phyloP scores from a whole-genome alignment of 2,888 invertebrate species.

The Coleophora deauratella region DNA sequence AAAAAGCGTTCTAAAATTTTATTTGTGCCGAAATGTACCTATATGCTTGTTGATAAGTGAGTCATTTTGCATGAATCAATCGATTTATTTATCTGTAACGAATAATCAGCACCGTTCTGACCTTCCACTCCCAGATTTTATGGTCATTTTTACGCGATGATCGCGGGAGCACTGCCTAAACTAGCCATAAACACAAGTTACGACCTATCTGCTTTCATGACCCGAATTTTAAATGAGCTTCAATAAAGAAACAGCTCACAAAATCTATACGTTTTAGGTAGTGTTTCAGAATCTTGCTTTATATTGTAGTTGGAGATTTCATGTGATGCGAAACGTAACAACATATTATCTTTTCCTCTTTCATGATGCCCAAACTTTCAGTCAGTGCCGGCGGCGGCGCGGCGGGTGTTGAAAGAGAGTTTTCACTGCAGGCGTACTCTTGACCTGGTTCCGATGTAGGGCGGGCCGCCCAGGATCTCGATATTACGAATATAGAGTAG shows the following conservation, averaged over 20 bases:
- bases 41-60: too few relatives aligned
- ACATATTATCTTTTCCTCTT: too few relatives aligned
- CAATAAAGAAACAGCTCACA: too few relatives aligned
- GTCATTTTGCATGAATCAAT: too few relatives aligned
- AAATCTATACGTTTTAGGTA: too few relatives aligned
- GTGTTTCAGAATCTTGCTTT: too few relatives aligned
- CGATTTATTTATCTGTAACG: background rate
- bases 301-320: too few relatives aligned
- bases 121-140: slow-evolving; percentile 49
- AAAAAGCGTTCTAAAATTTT: too few relatives aligned
- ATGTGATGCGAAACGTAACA: too few relatives aligned
- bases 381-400: background rate
- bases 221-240: slow-evolving; percentile 26
- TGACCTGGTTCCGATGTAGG: slow-evolving; percentile 61
- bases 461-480: slow-evolving; percentile 24
- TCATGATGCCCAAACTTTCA: background rate
- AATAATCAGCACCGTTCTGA: slow-evolving; percentile 32
- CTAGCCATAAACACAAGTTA: slow-evolving; percentile 36
- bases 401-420: too few relatives aligned
- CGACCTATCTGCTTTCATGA: slow-evolving; percentile 20
- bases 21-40: too few relatives aligned
- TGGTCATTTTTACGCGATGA: slow-evolving; percentile 34
- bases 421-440: slow-evolving; percentile 28
- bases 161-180: slow-evolving; percentile 22
- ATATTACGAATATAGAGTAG: too few relatives aligned